Evolutionary conservation across 2,797 vertebrate genomes (phyloP).

Genomic region (Cyprinella venusta): DNA sequence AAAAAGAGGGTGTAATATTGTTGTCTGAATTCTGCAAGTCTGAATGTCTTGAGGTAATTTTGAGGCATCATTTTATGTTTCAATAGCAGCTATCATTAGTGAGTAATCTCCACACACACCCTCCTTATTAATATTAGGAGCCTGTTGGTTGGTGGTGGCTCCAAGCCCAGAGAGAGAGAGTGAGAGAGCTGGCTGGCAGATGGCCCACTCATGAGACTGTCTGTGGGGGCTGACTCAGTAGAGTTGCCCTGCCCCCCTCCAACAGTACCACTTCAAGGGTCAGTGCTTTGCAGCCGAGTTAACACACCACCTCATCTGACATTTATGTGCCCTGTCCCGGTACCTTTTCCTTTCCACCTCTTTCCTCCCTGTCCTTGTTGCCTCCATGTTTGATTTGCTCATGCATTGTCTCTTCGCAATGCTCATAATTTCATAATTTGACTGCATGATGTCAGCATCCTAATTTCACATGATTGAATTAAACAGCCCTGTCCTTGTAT

Average conservation of each 20-base stretch:
- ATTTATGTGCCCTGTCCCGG: conserved; percentile 46
- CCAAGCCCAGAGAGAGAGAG: conserved; percentile 57
- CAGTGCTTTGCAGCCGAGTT: conserved; percentile 50
- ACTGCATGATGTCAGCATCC: neutral
- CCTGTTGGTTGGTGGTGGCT: conserved; percentile 50
- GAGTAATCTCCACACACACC: conserved; percentile 24
- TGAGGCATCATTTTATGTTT: neutral
- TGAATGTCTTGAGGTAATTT: neutral
- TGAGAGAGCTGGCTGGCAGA: conserved; percentile 68
- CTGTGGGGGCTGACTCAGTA: conserved; percentile 51
- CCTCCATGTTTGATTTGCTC: neutral
- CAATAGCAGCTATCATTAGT: conserved; percentile 25
- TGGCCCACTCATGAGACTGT: conserved; percentile 72
- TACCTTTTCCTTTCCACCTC: neutral
- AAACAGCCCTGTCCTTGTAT: conserved; percentile 51
- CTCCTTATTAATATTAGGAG: conserved; percentile 44
- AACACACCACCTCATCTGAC: conserved; percentile 56
- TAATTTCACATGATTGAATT: conserved; percentile 66
- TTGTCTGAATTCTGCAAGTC: neutral
- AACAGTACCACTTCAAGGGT: conserved; percentile 54
- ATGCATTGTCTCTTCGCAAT: neutral
- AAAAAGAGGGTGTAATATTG: neutral
- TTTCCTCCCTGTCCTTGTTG: neutral
- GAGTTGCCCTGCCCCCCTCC: conserved; percentile 46
- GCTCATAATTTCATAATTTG: neutral